phyloP scores from a whole-genome alignment of 2,113 vertebrate genomes.

The Aplodontia rufa region DNA sequence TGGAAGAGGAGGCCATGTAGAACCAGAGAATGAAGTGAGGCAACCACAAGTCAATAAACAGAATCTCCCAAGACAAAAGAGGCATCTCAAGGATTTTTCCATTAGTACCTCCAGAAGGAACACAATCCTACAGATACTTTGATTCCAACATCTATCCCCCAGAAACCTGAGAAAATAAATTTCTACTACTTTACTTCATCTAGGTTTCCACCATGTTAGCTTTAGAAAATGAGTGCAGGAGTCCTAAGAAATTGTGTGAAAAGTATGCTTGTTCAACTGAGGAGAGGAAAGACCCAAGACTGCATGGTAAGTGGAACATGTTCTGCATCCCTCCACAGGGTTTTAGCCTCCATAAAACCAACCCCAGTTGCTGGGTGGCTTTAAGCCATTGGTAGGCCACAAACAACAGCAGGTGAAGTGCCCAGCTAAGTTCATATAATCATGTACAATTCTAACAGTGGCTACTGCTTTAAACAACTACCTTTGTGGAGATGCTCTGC shows the following conservation, averaged over 20 bases:
- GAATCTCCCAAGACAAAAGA: too few species aligned
- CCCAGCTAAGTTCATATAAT: not conserved
- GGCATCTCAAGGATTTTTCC: not conserved
- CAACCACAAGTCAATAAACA: too few species aligned
- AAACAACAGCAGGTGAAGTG: not conserved
- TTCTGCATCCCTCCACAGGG: fast-evolving
- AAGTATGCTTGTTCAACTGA: not conserved
- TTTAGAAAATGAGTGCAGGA: not conserved
- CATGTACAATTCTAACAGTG: too few species aligned
- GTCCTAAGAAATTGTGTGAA: not conserved
- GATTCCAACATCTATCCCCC: not conserved
- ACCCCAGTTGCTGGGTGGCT: fast-evolving
- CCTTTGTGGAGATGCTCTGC: not conserved
- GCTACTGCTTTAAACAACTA: not conserved
- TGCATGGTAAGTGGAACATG: not conserved
- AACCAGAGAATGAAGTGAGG: not conserved
- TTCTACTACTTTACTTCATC: not conserved
- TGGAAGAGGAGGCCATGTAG: not conserved
- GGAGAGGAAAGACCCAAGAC: not conserved
- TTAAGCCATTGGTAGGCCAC: not conserved
- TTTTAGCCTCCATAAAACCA: not conserved
- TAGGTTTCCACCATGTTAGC: not conserved
- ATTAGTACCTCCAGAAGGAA: not conserved
- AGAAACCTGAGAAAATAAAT: not conserved
- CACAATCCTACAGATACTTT: too few species aligned